Conservation (phyloP, 2,797 vertebrate genomes). For the Synanceia verrucosa region DNA sequence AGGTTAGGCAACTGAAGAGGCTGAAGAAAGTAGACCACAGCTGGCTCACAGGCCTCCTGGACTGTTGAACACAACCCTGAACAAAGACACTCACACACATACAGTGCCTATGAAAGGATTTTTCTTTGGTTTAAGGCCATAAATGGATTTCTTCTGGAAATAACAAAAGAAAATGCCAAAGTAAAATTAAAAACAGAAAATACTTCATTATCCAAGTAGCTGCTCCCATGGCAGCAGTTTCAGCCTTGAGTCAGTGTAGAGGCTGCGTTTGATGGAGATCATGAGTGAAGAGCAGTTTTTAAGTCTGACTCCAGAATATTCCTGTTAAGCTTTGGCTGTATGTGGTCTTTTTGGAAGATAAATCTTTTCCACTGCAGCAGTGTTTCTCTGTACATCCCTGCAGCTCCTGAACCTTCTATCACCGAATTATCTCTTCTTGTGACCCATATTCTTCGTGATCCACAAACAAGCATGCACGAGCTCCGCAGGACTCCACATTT, state of each 20-base stretch:
- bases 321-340: background rate
- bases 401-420: background rate
- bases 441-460: too few relatives aligned
- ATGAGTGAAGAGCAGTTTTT: background rate
- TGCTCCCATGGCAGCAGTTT: background rate
- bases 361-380: background rate
- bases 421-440: background rate
- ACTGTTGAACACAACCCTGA: slow-evolving; percentile 44
- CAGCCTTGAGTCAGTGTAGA: background rate
- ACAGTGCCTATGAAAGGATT: background rate
- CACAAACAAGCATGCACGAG: too few relatives aligned
- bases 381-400: background rate
- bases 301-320: background rate
- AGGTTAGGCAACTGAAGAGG: slow-evolving; percentile 86
- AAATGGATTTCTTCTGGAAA: background rate
- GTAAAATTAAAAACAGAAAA: background rate
- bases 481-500: background rate
- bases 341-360: background rate
- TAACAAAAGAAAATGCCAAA: background rate
- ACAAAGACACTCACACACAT: slow-evolving; percentile 7
- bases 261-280: background rate
- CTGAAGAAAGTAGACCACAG: slow-evolving; percentile 88
- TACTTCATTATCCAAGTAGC: background rate
- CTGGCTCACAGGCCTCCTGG: slow-evolving; percentile 82
- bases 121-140: background rate